Percentiles rank a stretch among this genome's conserved stretches.
These are phyloP conservation scores for Sandelia bainsii DNA, from an alignment of 2,797 vertebrate genomes.

Conservation along the genomic window DNA sequence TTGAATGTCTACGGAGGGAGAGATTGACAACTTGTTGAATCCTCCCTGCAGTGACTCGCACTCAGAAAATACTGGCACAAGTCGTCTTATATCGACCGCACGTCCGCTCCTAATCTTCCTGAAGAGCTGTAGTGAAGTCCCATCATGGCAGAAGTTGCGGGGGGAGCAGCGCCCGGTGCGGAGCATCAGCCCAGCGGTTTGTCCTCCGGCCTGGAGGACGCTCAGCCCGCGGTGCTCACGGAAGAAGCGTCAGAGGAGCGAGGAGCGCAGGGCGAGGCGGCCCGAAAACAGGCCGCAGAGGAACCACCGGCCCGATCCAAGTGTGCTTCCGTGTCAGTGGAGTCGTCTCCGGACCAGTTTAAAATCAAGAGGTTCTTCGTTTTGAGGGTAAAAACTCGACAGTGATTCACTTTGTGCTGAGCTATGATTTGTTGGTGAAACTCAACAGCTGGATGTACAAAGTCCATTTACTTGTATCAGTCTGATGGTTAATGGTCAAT, in stretches of 20 bases:
- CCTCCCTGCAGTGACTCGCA: background rate
- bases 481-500: too few species aligned
- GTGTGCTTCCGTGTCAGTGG: background rate
- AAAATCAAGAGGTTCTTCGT: constrained; percentile 83
- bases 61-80: too few species aligned
- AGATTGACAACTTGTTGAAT: background rate
- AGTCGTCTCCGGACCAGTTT: constrained; percentile 61
- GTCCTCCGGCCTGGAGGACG: constrained; percentile 3
- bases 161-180: constrained; percentile 45
- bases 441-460: too few species aligned
- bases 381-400: constrained; percentile 77
- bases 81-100: too few species aligned
- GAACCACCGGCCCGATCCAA: background rate
- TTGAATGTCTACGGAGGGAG: background rate
- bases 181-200: constrained; percentile 10
- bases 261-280: background rate
- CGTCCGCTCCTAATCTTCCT: background rate
- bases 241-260: background rate
- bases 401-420: too few species aligned
- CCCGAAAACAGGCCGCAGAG: background rate
- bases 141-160: constrained; percentile 71
- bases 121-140: background rate
- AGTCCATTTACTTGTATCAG: too few species aligned
- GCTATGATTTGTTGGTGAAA: too few species aligned
- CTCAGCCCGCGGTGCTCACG: background rate